phyloP scores from a whole-genome alignment of 2,797 vertebrate genomes.

The Pseudotriccus pelzelni region DNA sequence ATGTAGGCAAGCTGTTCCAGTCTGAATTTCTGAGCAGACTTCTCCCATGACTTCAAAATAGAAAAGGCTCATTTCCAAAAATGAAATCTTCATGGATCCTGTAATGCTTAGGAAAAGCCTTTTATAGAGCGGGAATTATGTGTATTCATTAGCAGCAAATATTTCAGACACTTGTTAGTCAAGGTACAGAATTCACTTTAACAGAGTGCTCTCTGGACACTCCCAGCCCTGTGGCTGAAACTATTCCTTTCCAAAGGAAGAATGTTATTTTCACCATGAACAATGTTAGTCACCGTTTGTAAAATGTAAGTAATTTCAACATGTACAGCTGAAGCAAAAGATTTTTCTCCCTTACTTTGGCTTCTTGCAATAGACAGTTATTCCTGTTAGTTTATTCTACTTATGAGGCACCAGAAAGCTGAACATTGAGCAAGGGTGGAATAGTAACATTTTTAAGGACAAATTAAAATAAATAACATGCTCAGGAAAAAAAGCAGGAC shows the following conservation, averaged over 20 bases:
- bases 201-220: background rate
- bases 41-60: background rate
- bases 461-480: background rate
- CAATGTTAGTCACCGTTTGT: background rate
- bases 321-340: background rate
- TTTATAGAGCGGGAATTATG: background rate
- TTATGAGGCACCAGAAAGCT: background rate
- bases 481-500: background rate
- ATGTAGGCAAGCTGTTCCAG: background rate
- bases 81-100: background rate
- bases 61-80: background rate
- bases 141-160: background rate
- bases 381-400: background rate
- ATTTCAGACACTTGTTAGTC: background rate
- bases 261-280: background rate
- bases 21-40: background rate
- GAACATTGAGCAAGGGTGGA: background rate
- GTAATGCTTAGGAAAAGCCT: background rate
- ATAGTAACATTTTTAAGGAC: background rate
- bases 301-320: background rate
- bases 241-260: background rate
- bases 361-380: background rate
- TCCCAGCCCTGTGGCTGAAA: background rate
- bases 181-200: background rate
- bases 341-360: background rate